Conservation (phyloP, 2,888 invertebrate genomes). For the Thecophora atra region DNA sequence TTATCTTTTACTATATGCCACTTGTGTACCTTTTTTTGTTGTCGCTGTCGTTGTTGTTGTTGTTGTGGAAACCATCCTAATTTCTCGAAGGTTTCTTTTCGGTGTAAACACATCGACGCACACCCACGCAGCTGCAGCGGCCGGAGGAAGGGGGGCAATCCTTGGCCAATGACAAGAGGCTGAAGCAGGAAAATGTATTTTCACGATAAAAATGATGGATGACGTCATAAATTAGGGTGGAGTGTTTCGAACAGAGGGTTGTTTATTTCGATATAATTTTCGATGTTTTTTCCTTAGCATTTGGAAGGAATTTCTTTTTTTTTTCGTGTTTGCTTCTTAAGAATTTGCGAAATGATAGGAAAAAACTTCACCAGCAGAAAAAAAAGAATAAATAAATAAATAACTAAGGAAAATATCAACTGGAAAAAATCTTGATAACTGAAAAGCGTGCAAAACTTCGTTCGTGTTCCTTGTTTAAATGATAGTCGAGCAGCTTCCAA, state of each 20-base stretch:
- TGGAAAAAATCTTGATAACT: constrained; percentile 17
- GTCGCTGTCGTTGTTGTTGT: no score
- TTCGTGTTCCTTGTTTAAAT: constrained; percentile 51
- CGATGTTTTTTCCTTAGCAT: constrained; percentile 30
- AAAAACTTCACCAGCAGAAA: not conserved
- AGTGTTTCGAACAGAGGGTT: constrained; percentile 64
- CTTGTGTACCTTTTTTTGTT: constrained; percentile 45
- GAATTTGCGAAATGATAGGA: no score
- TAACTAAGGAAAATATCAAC: no score
- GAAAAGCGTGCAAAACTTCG: constrained; percentile 49
- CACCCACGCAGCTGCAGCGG: constrained; percentile 29
- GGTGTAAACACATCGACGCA: constrained; percentile 23
- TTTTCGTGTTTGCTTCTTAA: not conserved
- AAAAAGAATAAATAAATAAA: not conserved
- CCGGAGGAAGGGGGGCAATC: constrained; percentile 51
- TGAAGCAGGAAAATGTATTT: constrained; percentile 65
- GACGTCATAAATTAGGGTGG: constrained; percentile 66
- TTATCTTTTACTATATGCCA: constrained; percentile 37
- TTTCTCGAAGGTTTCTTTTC: constrained; percentile 51
- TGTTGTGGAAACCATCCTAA: constrained; percentile 52
- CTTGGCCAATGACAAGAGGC: constrained; percentile 63
- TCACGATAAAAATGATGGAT: constrained; percentile 68
- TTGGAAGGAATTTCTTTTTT: not conserved
- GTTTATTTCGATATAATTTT: constrained; percentile 66
- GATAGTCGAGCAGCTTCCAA: constrained; percentile 57